Conservation (phyloP, 2,113 vertebrate genomes). For the Hydrochoerus hydrochaeris region DNA sequence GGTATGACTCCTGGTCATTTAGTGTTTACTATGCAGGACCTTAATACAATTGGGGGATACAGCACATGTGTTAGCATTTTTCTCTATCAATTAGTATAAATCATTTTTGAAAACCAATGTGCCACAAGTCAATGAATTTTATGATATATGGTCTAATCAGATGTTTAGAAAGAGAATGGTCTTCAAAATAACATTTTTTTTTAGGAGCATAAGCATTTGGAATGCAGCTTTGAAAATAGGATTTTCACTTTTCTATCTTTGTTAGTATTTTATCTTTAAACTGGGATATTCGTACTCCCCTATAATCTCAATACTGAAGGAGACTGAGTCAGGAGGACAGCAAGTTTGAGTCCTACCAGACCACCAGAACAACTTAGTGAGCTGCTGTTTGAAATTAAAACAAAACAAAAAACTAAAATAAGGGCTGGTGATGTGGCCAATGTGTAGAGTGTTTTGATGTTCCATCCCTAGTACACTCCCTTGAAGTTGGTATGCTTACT, state of each 20-base stretch:
- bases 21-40: background rate
- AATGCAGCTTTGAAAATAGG: background rate
- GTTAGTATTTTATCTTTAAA: background rate
- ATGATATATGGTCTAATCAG: background rate
- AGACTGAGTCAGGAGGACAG: background rate
- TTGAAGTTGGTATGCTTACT: background rate
- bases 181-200: background rate
- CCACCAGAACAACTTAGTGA: background rate
- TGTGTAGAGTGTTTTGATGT: too few species aligned
- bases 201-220: too few species aligned
- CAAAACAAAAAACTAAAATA: background rate
- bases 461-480: background rate
- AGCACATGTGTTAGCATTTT: background rate
- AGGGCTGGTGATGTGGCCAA: background rate
- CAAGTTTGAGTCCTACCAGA: background rate
- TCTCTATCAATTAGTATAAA: background rate
- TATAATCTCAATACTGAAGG: background rate
- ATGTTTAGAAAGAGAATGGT: background rate
- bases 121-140: background rate
- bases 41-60: background rate
- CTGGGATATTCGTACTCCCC: fast-evolving
- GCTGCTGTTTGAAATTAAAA: background rate
- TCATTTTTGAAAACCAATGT: background rate
- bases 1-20: background rate
- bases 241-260: background rate